Percentiles rank a stretch among this genome's conserved stretches.
Conservation (phyloP, 2,797 vertebrate species). For the Paramormyrops hopkinsi region DNA sequence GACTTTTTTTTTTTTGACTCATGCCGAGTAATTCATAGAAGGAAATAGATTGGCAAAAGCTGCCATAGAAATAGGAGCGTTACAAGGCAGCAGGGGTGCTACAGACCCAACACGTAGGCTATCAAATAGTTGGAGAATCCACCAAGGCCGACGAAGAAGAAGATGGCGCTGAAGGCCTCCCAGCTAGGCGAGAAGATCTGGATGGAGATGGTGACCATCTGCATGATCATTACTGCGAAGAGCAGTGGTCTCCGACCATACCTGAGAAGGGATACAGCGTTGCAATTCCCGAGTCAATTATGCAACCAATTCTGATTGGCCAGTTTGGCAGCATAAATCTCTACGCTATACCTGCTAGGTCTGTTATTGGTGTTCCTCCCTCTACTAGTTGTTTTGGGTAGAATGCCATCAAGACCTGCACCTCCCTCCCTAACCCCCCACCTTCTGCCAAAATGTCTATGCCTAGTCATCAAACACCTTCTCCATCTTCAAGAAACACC, state of each 20-base stretch:
- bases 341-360: not conserved
- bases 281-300: not conserved
- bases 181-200: slow-evolving; percentile 81
- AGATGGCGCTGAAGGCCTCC: slow-evolving; percentile 73
- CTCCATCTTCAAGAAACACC: not conserved
- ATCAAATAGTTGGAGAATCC: slow-evolving; percentile 79
- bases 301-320: not conserved
- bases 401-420: not conserved
- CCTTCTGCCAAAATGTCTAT: not conserved
- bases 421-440: not conserved
- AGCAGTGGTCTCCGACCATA: slow-evolving; percentile 75
- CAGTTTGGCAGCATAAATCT: not conserved
- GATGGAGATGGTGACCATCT: slow-evolving; percentile 67
- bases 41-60: not conserved
- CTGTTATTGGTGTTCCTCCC: not conserved
- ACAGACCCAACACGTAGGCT: slow-evolving; percentile 80
- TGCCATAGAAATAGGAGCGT: not conserved
- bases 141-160: slow-evolving; percentile 72
- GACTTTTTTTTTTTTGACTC: not conserved
- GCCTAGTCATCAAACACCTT: not conserved
- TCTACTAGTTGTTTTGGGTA: not conserved
- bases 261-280: slow-evolving; percentile 43
- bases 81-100: not conserved
- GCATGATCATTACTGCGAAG: slow-evolving; percentile 73
- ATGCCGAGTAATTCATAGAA: not conserved